These are phyloP conservation scores for Rhopalosiphum padi DNA, from an alignment of 1,140 invertebrate genomes.

Conservation along the genomic window DNA sequence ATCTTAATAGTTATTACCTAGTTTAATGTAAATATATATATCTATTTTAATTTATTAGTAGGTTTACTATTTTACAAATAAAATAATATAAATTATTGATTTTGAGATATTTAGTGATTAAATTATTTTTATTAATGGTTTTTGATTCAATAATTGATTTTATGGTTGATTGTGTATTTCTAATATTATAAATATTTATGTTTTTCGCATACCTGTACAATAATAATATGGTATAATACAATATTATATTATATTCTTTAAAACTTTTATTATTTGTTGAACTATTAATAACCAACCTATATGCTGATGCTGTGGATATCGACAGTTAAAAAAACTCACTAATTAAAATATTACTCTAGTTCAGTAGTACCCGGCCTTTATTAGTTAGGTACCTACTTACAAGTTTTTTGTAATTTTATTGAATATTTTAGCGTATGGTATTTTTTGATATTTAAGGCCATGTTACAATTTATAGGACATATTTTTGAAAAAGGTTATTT, in stretches of 20 bases:
- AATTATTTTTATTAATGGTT: background rate
- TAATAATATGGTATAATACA: background rate
- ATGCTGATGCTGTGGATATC: too few relatives aligned
- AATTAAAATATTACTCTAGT: too few relatives aligned
- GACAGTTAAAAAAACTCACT: too few relatives aligned
- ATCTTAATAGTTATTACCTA: background rate
- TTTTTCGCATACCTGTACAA: background rate
- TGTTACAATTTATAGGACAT: too few relatives aligned
- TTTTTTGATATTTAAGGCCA: too few relatives aligned
- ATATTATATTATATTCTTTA: too few relatives aligned
- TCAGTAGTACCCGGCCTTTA: too few relatives aligned
- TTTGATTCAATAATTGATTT: background rate
- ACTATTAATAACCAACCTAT: background rate
- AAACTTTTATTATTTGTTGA: background rate
- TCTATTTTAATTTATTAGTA: background rate
- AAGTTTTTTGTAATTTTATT: too few relatives aligned
- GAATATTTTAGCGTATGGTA: too few relatives aligned
- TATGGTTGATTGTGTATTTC: background rate
- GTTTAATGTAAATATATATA: background rate
- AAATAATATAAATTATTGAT: slow-evolving; percentile 1
- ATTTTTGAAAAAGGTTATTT: too few relatives aligned
- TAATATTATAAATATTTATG: background rate
- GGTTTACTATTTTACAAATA: background rate
- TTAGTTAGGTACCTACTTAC: too few relatives aligned
- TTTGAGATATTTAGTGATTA: background rate